Evolutionary conservation across 1,140 invertebrate species (phyloP).

Genomic region (Pachypeltis micranthus): DNA sequence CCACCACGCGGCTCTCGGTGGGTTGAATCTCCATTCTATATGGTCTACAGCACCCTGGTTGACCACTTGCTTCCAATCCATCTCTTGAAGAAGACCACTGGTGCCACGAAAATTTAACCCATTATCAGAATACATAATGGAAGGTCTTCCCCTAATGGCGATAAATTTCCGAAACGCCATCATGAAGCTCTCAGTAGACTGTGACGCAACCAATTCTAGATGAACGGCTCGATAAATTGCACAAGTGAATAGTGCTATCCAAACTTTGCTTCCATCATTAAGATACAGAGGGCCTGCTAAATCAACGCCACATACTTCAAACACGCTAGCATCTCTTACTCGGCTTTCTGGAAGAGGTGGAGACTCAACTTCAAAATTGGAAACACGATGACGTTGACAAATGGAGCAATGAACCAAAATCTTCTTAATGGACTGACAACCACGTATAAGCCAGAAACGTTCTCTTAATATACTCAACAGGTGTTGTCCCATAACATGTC

Average conservation of each 20-base stretch:
- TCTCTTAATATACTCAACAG: background rate
- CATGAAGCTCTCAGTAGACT: background rate
- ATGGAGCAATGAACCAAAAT: background rate
- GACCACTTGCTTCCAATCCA: slow-evolving; percentile 24
- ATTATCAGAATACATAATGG: slow-evolving; percentile 35
- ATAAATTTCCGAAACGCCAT: background rate
- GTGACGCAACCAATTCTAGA: background rate
- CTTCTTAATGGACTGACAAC: background rate
- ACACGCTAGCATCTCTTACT: background rate
- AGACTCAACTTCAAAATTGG: background rate
- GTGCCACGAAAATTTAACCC: slow-evolving; percentile 33
- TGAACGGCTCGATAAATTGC: background rate
- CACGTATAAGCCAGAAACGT: background rate
- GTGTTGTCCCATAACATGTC: background rate
- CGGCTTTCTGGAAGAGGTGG: background rate
- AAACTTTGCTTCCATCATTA: background rate
- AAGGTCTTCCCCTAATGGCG: too few species aligned
- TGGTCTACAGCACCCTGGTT: slow-evolving; percentile 13
- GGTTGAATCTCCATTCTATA: slow-evolving; percentile 34
- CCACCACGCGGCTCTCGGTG: slow-evolving; percentile 34
- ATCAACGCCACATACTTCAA: background rate
- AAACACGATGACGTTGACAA: background rate
- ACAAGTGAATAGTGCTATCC: background rate
- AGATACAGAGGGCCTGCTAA: background rate
- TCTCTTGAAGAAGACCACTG: slow-evolving; percentile 18